Evolutionary conservation across 2,888 invertebrate species (phyloP), one percentile per base, ranked within the genome.

Genomic region (Eudasyphora cyanicolor): DNA sequence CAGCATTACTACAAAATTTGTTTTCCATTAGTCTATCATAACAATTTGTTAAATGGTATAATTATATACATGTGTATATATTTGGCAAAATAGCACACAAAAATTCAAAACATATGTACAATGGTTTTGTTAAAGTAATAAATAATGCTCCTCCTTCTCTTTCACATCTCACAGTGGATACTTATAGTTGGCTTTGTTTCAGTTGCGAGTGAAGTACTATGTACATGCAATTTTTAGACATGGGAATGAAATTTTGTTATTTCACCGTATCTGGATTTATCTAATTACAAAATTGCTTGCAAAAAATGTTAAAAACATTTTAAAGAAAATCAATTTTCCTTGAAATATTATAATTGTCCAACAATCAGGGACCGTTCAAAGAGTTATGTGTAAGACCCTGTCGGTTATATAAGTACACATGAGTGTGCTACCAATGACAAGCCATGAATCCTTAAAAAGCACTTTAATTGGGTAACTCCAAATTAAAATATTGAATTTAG

Each of bases 31-130:
- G 71, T 73, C 74, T 77, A 17, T 70, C 49, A 57, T 79, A 57
- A 77, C 76, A 79, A 54, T 83, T 77, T 60, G 49, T 74, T 83
- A 83, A 83, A 79, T 79, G 79, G 76, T 19, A 62, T 77, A 80
- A 80, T 83, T 83, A 80, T 21, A 42, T 69, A 29, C 32, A 45
- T 45, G 32, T 32, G 10, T 21, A 21, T 21, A 54, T 54, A 54
- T 5, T 3, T 14, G 6, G 24, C 2, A 54, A 19, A 24, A 12
- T 14, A 29, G 2, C 57, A 62, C 29, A 62, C 27, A 38, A 12
- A 62, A 35, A n/a, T 35, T 12, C 14, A 62, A 62, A 60, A 35
- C 24, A 38, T 21, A 38, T 42, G n/a, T 67, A 42, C 42, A 67
- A 42, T 67, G 42, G 67, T 12, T 54, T 38, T 42, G 42, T 24